These are phyloP conservation scores for Phrynosoma platyrhinos DNA, from an alignment of 2,113 vertebrate species.

Conservation along the genomic window DNA sequence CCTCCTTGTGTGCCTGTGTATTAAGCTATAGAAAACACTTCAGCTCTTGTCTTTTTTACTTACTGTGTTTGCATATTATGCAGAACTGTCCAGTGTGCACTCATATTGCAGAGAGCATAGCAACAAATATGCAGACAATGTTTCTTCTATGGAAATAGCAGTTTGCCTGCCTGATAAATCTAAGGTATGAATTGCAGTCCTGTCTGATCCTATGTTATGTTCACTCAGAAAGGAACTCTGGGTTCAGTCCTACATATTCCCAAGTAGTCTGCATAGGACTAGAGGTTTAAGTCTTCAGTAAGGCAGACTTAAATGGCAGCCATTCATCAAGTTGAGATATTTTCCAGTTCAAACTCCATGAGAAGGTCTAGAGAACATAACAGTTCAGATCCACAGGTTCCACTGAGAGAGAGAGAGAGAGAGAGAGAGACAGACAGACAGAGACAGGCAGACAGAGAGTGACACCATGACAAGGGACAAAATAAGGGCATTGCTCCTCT, in stretches of 20 bases:
- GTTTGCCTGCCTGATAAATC: neutral
- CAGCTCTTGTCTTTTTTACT: too few relatives aligned
- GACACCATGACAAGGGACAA: too few relatives aligned
- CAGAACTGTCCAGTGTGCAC: neutral
- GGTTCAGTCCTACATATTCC: too few relatives aligned
- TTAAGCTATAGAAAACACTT: too few relatives aligned
- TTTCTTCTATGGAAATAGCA: neutral
- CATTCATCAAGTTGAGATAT: neutral
- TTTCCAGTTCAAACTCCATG: neutral
- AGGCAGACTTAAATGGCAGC: neutral
- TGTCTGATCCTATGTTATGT: neutral
- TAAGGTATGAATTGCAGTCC: neutral
- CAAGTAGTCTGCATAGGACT: neutral
- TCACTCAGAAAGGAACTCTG: neutral
- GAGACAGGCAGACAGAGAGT: too few relatives aligned
- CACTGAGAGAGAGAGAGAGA: neutral
- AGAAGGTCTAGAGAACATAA: neutral
- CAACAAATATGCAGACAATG: neutral
- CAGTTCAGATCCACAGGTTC: too few relatives aligned
- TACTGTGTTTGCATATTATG: neutral
- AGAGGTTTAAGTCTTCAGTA: neutral
- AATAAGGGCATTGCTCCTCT: too few relatives aligned
- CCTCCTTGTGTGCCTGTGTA: too few relatives aligned
- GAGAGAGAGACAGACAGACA: too few relatives aligned
- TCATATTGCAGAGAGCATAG: neutral